phyloP scores from a whole-genome alignment of 2,113 vertebrate species.

The Leucopsar rothschildi region DNA sequence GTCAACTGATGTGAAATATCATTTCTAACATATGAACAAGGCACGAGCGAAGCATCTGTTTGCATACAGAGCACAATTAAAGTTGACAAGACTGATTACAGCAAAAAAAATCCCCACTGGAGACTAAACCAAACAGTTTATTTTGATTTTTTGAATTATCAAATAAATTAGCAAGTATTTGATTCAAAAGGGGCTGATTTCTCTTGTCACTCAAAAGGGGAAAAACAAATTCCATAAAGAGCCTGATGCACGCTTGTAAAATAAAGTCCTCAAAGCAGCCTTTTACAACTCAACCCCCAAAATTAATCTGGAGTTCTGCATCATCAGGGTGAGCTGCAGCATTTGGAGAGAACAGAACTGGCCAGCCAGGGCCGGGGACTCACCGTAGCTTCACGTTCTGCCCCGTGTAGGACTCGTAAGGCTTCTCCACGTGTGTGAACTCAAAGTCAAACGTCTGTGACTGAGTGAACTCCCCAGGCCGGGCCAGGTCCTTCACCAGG shows the following conservation, averaged over 20 bases:
- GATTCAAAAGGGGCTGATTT: neutral
- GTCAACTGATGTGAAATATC: neutral
- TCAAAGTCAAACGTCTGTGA: slow-evolving; percentile 97
- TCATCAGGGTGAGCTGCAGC: neutral
- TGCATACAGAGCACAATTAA: neutral
- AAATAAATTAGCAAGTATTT: neutral
- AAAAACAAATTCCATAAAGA: neutral
- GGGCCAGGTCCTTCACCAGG: slow-evolving; percentile 94
- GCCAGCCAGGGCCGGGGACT: slow-evolving; percentile 4
- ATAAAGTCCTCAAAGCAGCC: neutral
- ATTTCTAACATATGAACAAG: neutral
- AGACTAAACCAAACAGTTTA: neutral
- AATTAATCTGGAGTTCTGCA: neutral
- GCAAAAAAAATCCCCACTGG: neutral
- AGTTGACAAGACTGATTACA: neutral
- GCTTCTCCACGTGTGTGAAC: slow-evolving; percentile 98
- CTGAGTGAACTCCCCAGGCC: slow-evolving; percentile 92
- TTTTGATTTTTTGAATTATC: neutral
- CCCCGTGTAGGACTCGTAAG: slow-evolving; percentile 96
- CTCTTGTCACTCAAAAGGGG: neutral
- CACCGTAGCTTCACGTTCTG: slow-evolving; percentile 97
- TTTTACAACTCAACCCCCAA: neutral
- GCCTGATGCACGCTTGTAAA: neutral
- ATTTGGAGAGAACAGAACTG: neutral
- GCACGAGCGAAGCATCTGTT: neutral